Evolutionary conservation across 2,888 invertebrate species (phyloP), one percentile per base, ranked within the genome.

Genomic region (Coelinius sp.): DNA sequence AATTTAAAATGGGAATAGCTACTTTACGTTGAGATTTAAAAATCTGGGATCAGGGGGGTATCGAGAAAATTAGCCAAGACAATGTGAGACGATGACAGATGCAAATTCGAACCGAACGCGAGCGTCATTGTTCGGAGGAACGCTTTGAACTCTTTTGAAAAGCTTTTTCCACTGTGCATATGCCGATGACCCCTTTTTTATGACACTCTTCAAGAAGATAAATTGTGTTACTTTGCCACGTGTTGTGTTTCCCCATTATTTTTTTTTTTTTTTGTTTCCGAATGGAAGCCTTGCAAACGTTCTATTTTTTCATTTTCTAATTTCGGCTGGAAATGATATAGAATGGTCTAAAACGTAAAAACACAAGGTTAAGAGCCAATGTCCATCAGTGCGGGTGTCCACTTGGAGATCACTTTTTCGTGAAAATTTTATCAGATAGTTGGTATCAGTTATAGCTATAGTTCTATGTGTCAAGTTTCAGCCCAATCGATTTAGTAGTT

Each of bases 21-120:
- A 73, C 70, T 64, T 67, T 67, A 24, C 20, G 31, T 31, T 17
- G 25, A 35, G 44, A 64, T 59, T 41, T 25, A 27, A 35, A 67
- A 46, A 25, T 14, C 74, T 70, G 75, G 79, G 78, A 68, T 67
- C 75, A 78, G 72, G 80, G 79, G 83, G 79, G 78, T 71, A 76
- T 74, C 66, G 31, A 27, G 76, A 75, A 85, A 87, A 87, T 87
- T 87, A 87, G 87, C 87, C 84, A 79, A 87, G 81, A 87, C 87
- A 87, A 87, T 81, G 77, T 75, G 68, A 76, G 80, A 82, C 77
- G 80, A 78, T 73, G 79, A 79, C 87, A 87, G 87, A 87, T 87
- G 87, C 85, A 87, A 87, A 87, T 87, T 80, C 77, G 73, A 77
- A 76, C 25, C 74, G 79, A 71, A 76, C 75, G 76, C 73, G 70